Base-by-base conservation (phyloP, 2,797 vertebrate species). In the Paedocypris micromegethes region DNA sequence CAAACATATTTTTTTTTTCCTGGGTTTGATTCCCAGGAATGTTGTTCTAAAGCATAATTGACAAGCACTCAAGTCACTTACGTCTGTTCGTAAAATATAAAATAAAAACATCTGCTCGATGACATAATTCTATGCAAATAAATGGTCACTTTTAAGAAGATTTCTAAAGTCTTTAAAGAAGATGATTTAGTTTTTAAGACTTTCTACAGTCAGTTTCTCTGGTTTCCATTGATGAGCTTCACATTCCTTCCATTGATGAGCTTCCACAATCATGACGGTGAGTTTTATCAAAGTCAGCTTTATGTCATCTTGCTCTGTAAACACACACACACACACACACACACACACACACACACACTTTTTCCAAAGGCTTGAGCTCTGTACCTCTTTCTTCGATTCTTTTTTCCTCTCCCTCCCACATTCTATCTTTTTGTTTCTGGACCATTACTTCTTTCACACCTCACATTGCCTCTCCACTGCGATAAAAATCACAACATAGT, bases 351-450 rank as follows among this genome's bases (percentile, higher is more conserved):
- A 45, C 48, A 50, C 9, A 51, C 47, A 57, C n/a, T 49, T 41
- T 66, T 65, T 65, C 53, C 61, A 5, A 59, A 43, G 67, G 62
- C 47, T 57, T 66, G 58, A 70, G 68, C 70, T 66, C 42, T 50
- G 5, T 53, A 70, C 51, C 8, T 55, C 45, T 59, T 45, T 67
- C 9, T 38, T 54, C n/a, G 5, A 3, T 9, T 9, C 5, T 37
- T 39, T 6, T 6, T 9, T 53, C 40, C 38, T 55, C 58, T 48
- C 50, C 61, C 46, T 61, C 66, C 56, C 50, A 58, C 63, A 58
- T 57, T 66, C 45, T 3, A 41, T 62, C 71, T 46, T 49, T 67
- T 64, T 59, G 38, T 55, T 66, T 72, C 55, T 53, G 48, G 66
- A n/a, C 46, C 56, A 67, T 73, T 63, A 63, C 61, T 69, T 65